Percentiles rank a stretch among this genome's conserved stretches.
Conservation (phyloP, 2,113 vertebrate species). For the Dermatemys mawii region DNA sequence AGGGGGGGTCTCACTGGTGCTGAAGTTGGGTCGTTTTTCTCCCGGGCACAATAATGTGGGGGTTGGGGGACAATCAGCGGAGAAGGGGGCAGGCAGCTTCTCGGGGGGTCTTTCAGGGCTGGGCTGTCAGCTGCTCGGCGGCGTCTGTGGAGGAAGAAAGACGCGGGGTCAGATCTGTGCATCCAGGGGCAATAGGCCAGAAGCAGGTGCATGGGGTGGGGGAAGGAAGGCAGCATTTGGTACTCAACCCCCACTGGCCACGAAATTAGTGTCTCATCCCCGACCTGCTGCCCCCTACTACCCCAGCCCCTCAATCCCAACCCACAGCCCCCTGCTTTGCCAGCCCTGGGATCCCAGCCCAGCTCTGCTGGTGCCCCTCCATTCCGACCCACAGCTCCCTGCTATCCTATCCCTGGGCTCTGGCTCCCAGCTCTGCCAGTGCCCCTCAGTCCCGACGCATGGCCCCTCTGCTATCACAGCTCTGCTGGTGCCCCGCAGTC, state of each 20-base stretch:
- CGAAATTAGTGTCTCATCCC: not conserved
- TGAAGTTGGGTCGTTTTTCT: not conserved
- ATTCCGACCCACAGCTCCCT: not conserved
- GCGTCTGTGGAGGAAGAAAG: not conserved
- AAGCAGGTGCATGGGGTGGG: not conserved
- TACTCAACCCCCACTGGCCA: not conserved
- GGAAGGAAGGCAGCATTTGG: not conserved
- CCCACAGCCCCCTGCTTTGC: too few relatives aligned
- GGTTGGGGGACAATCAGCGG: not conserved
- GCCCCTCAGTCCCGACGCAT: not conserved
- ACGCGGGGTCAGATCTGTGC: not conserved
- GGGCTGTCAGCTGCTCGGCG: not conserved
- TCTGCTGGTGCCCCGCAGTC: not conserved
- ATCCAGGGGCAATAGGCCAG: not conserved
- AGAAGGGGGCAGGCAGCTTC: not conserved
- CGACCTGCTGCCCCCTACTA: not conserved
- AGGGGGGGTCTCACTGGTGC: not conserved
- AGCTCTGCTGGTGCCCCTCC: not conserved
- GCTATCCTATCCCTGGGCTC: too few relatives aligned
- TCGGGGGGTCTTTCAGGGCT: not conserved
- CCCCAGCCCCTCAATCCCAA: too few relatives aligned
- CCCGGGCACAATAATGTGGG: not conserved
- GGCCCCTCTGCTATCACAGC: not conserved
- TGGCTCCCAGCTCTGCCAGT: not conserved
- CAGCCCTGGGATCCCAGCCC: too few relatives aligned